phyloP scores from a whole-genome alignment of 2,888 invertebrate genomes.

The Furcula furcula region DNA sequence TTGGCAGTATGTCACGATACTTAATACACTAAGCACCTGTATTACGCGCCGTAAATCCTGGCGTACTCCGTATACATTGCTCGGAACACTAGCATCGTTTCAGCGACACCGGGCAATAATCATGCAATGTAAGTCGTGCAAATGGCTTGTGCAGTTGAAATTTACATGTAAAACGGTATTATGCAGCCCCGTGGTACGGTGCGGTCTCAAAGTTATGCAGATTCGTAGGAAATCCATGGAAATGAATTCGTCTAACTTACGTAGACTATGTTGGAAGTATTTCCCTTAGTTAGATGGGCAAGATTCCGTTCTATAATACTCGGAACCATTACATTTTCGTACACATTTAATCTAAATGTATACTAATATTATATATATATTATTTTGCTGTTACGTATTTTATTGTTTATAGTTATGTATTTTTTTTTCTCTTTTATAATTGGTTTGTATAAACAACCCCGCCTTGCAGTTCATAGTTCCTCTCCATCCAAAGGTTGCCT shows the following conservation, averaged over 20 bases:
- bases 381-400: too few relatives aligned
- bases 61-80: conserved; percentile 26
- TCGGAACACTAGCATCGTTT: conserved; percentile 9
- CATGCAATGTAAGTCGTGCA: conserved; percentile 30
- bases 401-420: too few relatives aligned
- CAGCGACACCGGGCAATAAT: conserved; percentile 16
- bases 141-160: conserved; percentile 28
- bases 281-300: conserved; percentile 16
- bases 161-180: conserved; percentile 40
- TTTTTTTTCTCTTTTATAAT: too few relatives aligned
- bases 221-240: conserved; percentile 46
- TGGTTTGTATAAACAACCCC: too few relatives aligned
- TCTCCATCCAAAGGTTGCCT: too few relatives aligned
- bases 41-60: conserved; percentile 22
- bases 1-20: conserved; percentile 13
- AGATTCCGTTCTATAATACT: conserved; percentile 18
- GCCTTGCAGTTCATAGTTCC: too few relatives aligned
- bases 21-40: conserved; percentile 27
- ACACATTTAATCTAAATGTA: too few relatives aligned
- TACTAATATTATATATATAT: too few relatives aligned
- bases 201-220: conserved; percentile 41
- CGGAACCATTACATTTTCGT: too few relatives aligned
- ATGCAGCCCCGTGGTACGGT: conserved; percentile 15
- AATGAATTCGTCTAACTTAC: conserved; percentile 44
- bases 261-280: conserved; percentile 28